Conservation (phyloP, 2,113 vertebrate species). For the Struthio camelus region DNA sequence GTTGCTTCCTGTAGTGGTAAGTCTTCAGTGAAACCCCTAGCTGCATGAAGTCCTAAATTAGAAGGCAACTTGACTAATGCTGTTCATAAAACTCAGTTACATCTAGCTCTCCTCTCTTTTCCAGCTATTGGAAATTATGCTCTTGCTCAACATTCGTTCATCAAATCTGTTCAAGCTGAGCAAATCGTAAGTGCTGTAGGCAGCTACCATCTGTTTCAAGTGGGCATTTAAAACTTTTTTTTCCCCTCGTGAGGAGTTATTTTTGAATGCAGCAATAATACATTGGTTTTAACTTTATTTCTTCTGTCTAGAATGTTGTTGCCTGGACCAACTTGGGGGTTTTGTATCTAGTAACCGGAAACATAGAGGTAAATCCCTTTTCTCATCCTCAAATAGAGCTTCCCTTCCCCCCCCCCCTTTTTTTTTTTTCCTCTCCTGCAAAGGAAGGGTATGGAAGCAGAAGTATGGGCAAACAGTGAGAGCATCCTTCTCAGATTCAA, state of each 20-base stretch:
- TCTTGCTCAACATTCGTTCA: slow-evolving; percentile 95
- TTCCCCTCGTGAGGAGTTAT: not conserved
- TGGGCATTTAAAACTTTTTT: not conserved
- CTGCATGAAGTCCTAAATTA: not conserved
- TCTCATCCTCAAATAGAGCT: not conserved
- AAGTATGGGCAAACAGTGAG: not conserved
- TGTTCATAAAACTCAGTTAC: slow-evolving; percentile 17
- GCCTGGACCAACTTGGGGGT: slow-evolving; percentile 97
- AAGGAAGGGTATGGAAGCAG: rapidly evolving
- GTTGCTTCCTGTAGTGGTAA: slow-evolving; percentile 89
- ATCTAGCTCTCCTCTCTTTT: slow-evolving; percentile 48
- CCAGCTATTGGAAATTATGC: slow-evolving; percentile 88
- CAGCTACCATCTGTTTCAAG: slow-evolving; percentile 46
- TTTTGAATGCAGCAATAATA: not conserved
- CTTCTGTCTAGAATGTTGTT: slow-evolving; percentile 84
- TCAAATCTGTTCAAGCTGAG: slow-evolving; percentile 91
- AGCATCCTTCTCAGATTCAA: not conserved
- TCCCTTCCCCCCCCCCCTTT: too few relatives aligned
- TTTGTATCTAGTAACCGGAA: slow-evolving; percentile 89
- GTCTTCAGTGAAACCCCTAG: not conserved
- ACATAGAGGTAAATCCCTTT: slow-evolving; percentile 84
- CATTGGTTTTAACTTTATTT: not conserved
- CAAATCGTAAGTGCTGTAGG: slow-evolving; percentile 84
- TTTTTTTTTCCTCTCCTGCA: not conserved
- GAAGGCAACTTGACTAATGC: not conserved